Evolutionary conservation across 92 coral and sea anemone genomes (phyloP).

Genomic region (Epizoanthus scotinus): DNA sequence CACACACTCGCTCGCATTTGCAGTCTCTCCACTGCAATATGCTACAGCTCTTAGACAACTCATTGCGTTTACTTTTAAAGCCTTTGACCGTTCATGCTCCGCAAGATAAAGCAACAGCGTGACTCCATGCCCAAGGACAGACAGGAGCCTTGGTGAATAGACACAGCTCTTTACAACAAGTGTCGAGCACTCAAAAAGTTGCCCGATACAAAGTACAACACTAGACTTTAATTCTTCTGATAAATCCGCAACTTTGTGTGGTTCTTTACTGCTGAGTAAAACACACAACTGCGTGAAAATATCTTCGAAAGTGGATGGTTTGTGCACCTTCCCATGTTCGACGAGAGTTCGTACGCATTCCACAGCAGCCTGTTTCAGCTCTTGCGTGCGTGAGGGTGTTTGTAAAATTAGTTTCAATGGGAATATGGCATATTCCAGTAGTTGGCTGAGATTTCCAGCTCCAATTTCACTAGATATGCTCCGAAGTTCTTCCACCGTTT

Average conservation of each 20-base stretch:
- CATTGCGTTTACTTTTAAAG: constrained; percentile 68
- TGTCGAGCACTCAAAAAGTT: constrained; percentile 62
- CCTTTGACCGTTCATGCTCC: constrained; percentile 80
- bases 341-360: constrained; percentile 69
- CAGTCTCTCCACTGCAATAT: constrained; percentile 46
- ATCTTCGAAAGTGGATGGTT: constrained; percentile 70
- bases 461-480: constrained; percentile 44
- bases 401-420: constrained; percentile 84
- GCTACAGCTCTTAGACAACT: constrained; percentile 68
- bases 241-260: constrained; percentile 61
- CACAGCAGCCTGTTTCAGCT: constrained; percentile 74
- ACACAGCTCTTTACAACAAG: constrained; percentile 67
- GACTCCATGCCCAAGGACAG: constrained; percentile 85
- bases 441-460: constrained; percentile 50
- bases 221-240: constrained; percentile 83
- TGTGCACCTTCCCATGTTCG: constrained; percentile 50
- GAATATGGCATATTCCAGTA: constrained; percentile 79
- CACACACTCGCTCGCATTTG: too few relatives aligned
- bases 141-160: constrained; percentile 71
- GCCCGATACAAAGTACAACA: constrained; percentile 65
- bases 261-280: constrained; percentile 74
- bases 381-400: constrained; percentile 57
- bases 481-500: constrained; percentile 58
- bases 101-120: constrained; percentile 68
- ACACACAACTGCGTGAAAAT: constrained; percentile 74